phyloP scores from a whole-genome alignment of 2,888 invertebrate genomes.

The Biston stratarius region DNA sequence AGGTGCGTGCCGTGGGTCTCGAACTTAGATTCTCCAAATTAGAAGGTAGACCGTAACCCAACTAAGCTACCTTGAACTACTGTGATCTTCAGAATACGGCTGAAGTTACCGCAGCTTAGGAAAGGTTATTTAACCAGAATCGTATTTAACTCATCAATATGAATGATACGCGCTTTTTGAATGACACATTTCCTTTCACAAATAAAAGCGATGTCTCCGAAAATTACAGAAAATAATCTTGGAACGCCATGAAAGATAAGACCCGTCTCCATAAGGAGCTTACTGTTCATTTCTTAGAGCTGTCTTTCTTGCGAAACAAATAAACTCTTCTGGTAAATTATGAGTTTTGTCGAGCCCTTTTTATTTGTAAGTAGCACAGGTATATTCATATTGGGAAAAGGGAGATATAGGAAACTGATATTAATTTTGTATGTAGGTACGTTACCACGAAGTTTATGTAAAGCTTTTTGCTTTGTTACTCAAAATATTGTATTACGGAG shows the following conservation, averaged over 20 bases:
- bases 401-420: not conserved
- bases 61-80: too few species aligned
- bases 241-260: constrained; percentile 14
- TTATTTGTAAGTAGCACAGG: constrained; percentile 11
- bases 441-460: not conserved
- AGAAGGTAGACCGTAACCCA: too few species aligned
- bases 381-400: not conserved
- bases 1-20: too few species aligned
- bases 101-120: too few species aligned
- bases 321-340: constrained; percentile 14
- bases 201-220: constrained; percentile 1
- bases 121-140: too few species aligned
- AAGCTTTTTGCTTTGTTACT: too few species aligned
- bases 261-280: constrained; percentile 16
- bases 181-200: not conserved
- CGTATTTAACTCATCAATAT: not conserved
- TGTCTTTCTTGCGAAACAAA: constrained; percentile 14
- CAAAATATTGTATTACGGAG: too few species aligned
- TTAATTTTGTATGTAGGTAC: not conserved
- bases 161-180: not conserved
- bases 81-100: too few species aligned
- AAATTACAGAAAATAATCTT: constrained; percentile 18
- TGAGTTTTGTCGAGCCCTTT: constrained; percentile 9
- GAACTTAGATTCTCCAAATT: too few species aligned
- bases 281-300: constrained; percentile 19